Base-by-base conservation (phyloP, 1,140 invertebrate species). In the Delia radicum region DNA sequence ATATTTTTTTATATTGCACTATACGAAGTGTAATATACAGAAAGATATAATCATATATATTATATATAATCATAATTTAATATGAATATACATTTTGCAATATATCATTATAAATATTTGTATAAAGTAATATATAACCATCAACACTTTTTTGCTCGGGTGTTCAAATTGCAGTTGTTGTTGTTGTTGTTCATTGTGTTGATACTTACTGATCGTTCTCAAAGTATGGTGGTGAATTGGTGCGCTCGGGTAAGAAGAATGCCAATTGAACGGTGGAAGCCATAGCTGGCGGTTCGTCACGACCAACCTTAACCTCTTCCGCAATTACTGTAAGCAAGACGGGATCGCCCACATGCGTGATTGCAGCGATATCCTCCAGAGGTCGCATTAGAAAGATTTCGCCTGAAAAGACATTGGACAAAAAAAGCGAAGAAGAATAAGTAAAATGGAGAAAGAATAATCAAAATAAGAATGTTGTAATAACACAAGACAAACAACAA, bases 311-410 rank as follows among this genome's bases (percentile, higher is more conserved):
- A 87, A 96, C 91, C 87, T 96, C 95, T 83, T 95, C 94, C 13
- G 95, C 95, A 27, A 95, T 90, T 24, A 96, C 91, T 3, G 92
- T 94, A 42, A 96, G 88, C 37, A 95, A 88, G 61, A 96, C 92
- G 12, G 94, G 94, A 74, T 94, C 91, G 48, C 93, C 92, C 15
- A 91, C 89, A 80, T 93, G 91, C 24, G 92, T 92, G 78, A 95
- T 93, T 74, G 92, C 89, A 37, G 91, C 90, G 77, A 96, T 90
- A 78, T 95, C 93, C 76, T 92, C 90, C 28, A 95, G 84, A 3
- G 94, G 91, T 74, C 90, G 89, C 37, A 91, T 90, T 29, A 96
- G 86, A 73, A 89, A 90, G 74, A 96, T 90, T 87, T 94, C 92
- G 80, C 94, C 94, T 94, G 86, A 13, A 79, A 80, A 77, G 48